Evolutionary conservation across 2,113 vertebrate genomes (phyloP).

Genomic region (Indicator indicator): DNA sequence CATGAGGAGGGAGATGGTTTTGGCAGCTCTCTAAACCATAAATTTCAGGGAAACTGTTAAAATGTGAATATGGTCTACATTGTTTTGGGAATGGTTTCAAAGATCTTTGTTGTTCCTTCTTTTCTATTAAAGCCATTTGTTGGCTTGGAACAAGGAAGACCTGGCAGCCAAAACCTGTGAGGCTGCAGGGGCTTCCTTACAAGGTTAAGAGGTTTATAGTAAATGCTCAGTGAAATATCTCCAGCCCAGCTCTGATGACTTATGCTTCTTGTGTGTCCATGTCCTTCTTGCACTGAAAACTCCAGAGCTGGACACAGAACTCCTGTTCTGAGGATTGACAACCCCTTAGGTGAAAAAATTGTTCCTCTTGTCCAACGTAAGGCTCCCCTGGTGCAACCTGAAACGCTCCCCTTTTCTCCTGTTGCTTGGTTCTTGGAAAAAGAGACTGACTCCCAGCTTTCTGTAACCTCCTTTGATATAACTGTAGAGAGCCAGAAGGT

Average conservation of each 20-base stretch:
- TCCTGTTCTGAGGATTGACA: no score
- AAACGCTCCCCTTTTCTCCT: no score
- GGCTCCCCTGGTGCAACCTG: no score
- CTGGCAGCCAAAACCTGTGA: neutral
- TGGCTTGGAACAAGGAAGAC: neutral
- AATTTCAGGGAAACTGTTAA: neutral
- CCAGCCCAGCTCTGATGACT: neutral
- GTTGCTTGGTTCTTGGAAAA: no score
- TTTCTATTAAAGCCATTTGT: neutral
- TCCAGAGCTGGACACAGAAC: no score
- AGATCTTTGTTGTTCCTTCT: neutral
- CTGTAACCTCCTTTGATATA: no score
- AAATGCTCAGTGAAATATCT: accelerated
- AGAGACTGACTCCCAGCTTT: no score
- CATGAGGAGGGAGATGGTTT: neutral
- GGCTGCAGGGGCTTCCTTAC: neutral
- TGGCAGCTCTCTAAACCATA: neutral
- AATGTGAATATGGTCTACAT: neutral
- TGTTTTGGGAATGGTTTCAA: neutral
- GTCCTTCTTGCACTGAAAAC: no score
- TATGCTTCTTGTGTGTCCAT: neutral
- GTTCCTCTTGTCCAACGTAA: no score
- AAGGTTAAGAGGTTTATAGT: neutral
- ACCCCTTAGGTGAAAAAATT: no score
- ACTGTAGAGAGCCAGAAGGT: no score